Evolutionary conservation across 1,140 invertebrate species (phyloP).

Genomic region (Drosophila orosa): DNA sequence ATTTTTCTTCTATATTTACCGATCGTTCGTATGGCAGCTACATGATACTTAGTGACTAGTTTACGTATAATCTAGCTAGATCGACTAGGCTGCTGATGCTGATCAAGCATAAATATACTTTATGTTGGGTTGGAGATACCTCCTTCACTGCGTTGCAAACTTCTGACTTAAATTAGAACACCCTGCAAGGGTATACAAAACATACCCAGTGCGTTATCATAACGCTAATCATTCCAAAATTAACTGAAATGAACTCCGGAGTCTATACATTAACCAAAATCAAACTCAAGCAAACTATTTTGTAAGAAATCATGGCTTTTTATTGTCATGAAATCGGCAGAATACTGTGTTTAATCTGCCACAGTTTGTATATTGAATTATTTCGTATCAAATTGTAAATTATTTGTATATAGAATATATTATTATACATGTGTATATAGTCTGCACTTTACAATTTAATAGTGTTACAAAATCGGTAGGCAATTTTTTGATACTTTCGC

Average conservation of each 20-base stretch:
- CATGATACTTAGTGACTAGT: no score
- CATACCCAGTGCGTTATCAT: no score
- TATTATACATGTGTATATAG: constrained; percentile 54
- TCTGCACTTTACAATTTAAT: constrained; percentile 60
- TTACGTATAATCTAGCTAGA: no score
- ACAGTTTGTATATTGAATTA: constrained; percentile 56
- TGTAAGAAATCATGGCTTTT: constrained; percentile 22
- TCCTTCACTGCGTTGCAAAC: no score
- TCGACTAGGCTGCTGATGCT: no score
- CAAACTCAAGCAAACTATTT: not conserved
- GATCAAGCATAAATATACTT: no score
- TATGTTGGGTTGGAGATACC: no score
- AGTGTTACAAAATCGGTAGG: constrained; percentile 67
- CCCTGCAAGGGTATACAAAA: no score
- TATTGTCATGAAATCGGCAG: constrained; percentile 14
- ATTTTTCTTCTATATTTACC: no score
- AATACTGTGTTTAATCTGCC: not conserved
- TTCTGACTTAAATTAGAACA: no score
- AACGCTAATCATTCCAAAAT: not conserved
- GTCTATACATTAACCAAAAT: not conserved
- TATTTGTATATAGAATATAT: constrained; percentile 65
- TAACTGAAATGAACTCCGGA: not conserved
- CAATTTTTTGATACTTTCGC: constrained; percentile 25
- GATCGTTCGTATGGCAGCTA: no score
- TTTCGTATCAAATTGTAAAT: constrained; percentile 76